These are phyloP conservation scores for Drosophila ananassae DNA, from an alignment of 1,140 invertebrate genomes.

Conservation along the genomic window DNA sequence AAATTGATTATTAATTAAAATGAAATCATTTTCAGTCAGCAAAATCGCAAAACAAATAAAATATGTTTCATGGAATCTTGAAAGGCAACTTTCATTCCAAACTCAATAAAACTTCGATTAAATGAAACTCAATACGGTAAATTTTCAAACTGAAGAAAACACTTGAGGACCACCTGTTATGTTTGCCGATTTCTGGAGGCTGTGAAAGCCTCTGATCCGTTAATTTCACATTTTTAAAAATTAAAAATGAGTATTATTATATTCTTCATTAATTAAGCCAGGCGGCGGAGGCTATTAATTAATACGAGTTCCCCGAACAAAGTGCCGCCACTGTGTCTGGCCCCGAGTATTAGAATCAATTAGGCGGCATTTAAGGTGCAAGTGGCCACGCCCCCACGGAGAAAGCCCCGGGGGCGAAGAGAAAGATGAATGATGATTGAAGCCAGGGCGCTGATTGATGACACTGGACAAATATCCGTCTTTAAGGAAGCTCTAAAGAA, in stretches of 20 bases:
- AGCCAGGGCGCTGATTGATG: conserved; percentile 66
- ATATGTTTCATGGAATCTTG: conserved; percentile 6
- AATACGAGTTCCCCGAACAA: conserved; percentile 64
- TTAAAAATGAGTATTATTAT: conserved; percentile 77
- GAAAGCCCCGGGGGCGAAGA: conserved; percentile 35
- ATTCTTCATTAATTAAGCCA: conserved; percentile 65
- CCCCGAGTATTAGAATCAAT: conserved; percentile 63
- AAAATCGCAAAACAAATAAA: conserved; percentile 22
- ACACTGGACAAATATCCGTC: conserved; percentile 50
- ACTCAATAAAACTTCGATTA: not conserved
- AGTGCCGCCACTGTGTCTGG: conserved; percentile 60
- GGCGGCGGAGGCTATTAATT: conserved; percentile 63
- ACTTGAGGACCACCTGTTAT: conserved; percentile 18
- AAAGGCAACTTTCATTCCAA: not conserved
- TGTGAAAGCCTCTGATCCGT: conserved; percentile 64
- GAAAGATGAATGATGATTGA: conserved; percentile 42
- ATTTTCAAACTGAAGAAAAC: not conserved
- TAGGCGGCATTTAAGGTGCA: conserved; percentile 75
- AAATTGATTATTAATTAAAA: conserved; percentile 61
- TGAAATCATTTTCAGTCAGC: conserved; percentile 27
- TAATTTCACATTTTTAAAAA: conserved; percentile 53
- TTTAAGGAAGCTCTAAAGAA: not conserved
- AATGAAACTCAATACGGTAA: too few species aligned
- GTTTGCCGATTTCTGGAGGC: conserved; percentile 39
- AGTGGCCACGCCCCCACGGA: conserved; percentile 53